Evolutionary conservation across 2,888 invertebrate species (phyloP).

Genomic region (Rugalucina vietnamica): DNA sequence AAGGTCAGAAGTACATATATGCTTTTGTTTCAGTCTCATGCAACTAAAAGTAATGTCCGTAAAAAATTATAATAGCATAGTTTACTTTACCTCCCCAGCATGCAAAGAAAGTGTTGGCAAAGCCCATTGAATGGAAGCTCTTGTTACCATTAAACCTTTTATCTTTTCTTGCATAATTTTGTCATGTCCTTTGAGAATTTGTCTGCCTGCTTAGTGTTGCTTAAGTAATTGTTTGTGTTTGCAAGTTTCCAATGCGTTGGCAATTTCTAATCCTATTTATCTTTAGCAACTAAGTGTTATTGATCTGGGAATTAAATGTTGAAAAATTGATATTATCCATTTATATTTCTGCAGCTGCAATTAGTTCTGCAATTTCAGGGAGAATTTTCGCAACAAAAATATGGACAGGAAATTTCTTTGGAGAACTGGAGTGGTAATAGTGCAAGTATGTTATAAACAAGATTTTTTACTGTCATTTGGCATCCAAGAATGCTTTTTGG

Average conservation of each 20-base stretch:
- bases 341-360: background rate
- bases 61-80: no score
- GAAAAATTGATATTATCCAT: background rate
- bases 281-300: background rate
- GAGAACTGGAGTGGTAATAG: no score
- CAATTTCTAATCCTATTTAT: slow-evolving; percentile 3
- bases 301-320: background rate
- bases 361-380: background rate
- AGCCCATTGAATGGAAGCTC: no score
- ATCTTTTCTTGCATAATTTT: background rate
- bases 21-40: no score
- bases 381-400: background rate
- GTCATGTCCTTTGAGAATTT: background rate
- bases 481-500: no score
- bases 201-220: background rate
- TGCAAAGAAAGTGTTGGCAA: no score
- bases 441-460: no score
- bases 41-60: no score
- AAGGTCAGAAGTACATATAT: no score
- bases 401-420: no score
- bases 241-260: background rate
- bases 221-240: background rate
- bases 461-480: no score
- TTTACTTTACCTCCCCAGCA: no score
- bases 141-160: background rate